Base-by-base conservation (phyloP, 2,113 vertebrate genomes). In the Caloenas nicobarica region DNA sequence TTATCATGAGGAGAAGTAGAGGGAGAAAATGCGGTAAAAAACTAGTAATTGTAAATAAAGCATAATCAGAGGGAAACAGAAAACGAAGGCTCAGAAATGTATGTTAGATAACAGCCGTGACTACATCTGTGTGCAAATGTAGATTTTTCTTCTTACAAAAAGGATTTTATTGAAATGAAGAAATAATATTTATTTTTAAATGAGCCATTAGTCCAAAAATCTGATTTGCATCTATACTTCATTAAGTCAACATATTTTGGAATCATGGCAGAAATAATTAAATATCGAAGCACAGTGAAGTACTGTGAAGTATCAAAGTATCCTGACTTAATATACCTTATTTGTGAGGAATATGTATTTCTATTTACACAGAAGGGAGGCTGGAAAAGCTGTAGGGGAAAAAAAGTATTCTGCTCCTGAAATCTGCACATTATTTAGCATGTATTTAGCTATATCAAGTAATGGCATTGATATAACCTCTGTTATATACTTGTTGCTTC, bases 1-100 rank as follows among this genome's bases (percentile, higher is more conserved):
- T 91, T 88, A 40, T 90, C 44, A 72, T 50, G 46, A 61, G 22
- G 24, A 51, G 51, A 82, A 88, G 60, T 38, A 80, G n/a, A 70
- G 74, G 5, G 16, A 61, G 44, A 57, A 31, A 66, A 34, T 12
- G 24, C 50, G 26, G 21, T 68, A 85, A 66, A 94, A 86, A 81
- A 90, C 56, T n/a, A 62, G 25, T 69, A 9, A 80, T 74, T 36
- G 65, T 88, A 72, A 96, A 93, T 83, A 89, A 91, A 97, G 72
- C 28, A 81, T 77, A 79, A 69, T 50, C 40, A 77, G 38, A 76
- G 23, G 48, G 54, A 89, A 93, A 62, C 33, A 79, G 16, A 16
- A 88, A 93, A 23, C 6, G 72, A 46, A 74, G 44, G 68, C 62
- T 94, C 66, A 84, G 50, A 78, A 65, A 81, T 74, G 9, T 80